These are phyloP conservation scores for Oreochromis spilurus DNA, from an alignment of 2,113 vertebrate genomes.

Conservation along the genomic window DNA sequence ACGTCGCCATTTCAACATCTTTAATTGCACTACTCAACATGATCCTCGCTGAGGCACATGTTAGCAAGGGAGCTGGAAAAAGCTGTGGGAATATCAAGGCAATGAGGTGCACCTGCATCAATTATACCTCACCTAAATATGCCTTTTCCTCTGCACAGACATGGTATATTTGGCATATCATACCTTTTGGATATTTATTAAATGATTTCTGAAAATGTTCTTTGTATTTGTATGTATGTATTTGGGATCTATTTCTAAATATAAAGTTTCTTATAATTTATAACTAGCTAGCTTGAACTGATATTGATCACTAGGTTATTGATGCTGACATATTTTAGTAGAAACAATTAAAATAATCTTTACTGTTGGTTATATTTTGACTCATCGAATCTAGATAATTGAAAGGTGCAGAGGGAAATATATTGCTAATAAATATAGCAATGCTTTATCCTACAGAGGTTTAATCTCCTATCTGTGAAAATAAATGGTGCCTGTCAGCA, in stretches of 20 bases:
- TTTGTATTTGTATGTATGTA: background rate
- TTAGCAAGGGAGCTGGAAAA: background rate
- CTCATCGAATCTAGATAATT: background rate
- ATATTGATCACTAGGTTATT: accelerated
- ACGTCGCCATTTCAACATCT: background rate
- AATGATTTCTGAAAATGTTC: background rate
- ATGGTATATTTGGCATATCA: background rate
- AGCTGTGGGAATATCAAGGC: background rate
- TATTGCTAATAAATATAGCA: background rate
- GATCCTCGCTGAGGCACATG: background rate
- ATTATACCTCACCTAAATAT: background rate
- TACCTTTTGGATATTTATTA: background rate
- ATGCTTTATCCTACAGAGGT: background rate
- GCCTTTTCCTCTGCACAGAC: background rate
- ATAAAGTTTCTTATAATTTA: background rate
- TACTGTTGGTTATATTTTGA: background rate
- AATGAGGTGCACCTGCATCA: slow-evolving; percentile 20
- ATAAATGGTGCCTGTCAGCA: background rate
- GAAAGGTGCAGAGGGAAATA: background rate
- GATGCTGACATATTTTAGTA: background rate
- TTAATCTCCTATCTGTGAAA: background rate
- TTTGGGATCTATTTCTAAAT: background rate
- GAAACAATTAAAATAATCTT: background rate
- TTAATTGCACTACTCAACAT: background rate
- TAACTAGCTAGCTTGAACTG: background rate